These are phyloP conservation scores for Watsonalla cultraria DNA, from an alignment of 2,888 invertebrate species.

Conservation along the genomic window DNA sequence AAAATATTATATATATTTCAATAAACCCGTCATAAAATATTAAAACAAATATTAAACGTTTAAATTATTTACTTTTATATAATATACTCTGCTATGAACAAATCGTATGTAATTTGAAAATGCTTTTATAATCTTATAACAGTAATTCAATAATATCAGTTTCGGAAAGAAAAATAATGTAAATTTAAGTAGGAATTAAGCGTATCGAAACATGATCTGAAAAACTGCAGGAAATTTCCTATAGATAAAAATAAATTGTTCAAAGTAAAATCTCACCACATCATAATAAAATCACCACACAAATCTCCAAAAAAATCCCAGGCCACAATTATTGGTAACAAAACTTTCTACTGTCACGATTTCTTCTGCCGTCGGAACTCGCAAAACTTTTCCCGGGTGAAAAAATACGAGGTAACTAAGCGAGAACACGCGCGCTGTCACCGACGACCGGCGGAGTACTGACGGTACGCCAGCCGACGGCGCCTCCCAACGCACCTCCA, in stretches of 20 bases:
- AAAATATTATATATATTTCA: too few relatives aligned
- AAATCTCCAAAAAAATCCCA: slow-evolving; percentile 21
- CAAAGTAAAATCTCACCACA: slow-evolving; percentile 18
- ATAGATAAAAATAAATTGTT: not conserved
- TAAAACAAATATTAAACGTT: too few relatives aligned
- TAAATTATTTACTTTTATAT: too few relatives aligned
- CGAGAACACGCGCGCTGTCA: slow-evolving; percentile 37
- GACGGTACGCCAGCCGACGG: slow-evolving; percentile 26
- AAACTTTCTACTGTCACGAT: not conserved
- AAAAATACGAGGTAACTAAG: slow-evolving; percentile 20
- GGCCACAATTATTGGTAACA: not conserved
- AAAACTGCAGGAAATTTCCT: not conserved
- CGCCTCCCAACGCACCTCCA: slow-evolving; percentile 37
- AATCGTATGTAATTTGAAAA: too few relatives aligned
- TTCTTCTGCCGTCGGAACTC: slow-evolving; percentile 30
- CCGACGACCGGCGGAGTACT: slow-evolving; percentile 51
- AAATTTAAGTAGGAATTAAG: too few relatives aligned
- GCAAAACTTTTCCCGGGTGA: slow-evolving; percentile 51
- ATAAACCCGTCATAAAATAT: too few relatives aligned
- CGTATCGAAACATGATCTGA: too few relatives aligned
- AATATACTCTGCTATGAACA: too few relatives aligned
- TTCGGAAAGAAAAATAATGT: too few relatives aligned
- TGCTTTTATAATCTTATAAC: too few relatives aligned
- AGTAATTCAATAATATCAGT: too few relatives aligned
- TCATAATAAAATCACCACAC: slow-evolving; percentile 9